phyloP scores from a whole-genome alignment of 1,140 invertebrate genomes.

The Prorops nasuta region DNA sequence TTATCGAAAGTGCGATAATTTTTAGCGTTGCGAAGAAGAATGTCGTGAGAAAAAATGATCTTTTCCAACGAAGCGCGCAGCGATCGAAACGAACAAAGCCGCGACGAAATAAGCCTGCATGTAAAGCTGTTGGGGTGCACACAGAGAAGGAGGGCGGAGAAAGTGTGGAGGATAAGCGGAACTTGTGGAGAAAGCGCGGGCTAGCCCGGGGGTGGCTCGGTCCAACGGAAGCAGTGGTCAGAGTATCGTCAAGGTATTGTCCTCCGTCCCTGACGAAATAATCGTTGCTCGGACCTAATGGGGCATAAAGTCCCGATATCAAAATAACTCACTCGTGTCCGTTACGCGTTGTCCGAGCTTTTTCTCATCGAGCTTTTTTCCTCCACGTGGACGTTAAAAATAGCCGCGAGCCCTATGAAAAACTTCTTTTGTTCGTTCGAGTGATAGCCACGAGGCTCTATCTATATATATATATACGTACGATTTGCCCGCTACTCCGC shows the following conservation, averaged over 20 bases:
- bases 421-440: no score
- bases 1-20: no score
- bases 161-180: slow-evolving; percentile 17
- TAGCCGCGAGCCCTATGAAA: slow-evolving; percentile 24
- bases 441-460: no score
- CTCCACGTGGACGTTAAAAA: slow-evolving; percentile 20
- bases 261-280: slow-evolving; percentile 40
- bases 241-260: slow-evolving; percentile 51
- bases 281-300: slow-evolving; percentile 48
- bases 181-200: slow-evolving; percentile 6
- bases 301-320: slow-evolving; percentile 52
- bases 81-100: no score
- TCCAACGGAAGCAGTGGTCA: slow-evolving; percentile 35
- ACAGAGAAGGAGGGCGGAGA: slow-evolving; percentile 10
- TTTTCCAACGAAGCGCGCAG: no score
- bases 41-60: no score
- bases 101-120: no score
- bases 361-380: neutral
- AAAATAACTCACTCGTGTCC: slow-evolving; percentile 44
- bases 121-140: no score
- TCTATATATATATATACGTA: no score
- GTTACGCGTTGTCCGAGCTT: slow-evolving; percentile 25
- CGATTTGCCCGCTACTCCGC: no score
- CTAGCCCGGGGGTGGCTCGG: no score
- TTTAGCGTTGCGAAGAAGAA: no score